Evolutionary conservation across 2,113 vertebrate genomes (phyloP).

Genomic region (Bungarus multicinctus): DNA sequence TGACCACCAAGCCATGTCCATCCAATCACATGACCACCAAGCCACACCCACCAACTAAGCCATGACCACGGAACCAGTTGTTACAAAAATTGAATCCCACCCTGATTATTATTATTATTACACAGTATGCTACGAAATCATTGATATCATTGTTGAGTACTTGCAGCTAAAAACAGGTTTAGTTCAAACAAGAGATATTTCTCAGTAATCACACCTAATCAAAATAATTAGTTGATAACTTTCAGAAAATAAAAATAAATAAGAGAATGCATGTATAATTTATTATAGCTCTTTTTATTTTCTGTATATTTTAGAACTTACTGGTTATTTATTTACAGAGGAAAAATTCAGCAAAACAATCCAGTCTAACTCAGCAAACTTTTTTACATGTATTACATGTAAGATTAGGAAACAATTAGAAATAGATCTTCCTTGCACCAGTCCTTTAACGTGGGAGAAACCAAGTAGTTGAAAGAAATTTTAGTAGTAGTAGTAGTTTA

Average conservation of each 20-base stretch:
- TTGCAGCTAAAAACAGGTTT: neutral
- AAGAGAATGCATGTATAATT: neutral
- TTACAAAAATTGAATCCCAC: no score
- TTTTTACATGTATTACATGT: neutral
- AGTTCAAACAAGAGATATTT: neutral
- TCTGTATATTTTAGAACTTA: neutral
- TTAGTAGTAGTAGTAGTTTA: neutral
- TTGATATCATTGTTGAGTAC: neutral
- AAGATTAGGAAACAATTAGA: neutral
- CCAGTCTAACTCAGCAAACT: neutral
- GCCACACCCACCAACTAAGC: no score
- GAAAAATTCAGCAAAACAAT: neutral
- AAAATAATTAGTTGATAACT: neutral
- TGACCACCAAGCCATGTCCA: no score
- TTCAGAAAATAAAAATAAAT: neutral
- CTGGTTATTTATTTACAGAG: neutral
- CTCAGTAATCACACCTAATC: neutral
- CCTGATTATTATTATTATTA: neutral
- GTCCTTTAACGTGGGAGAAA: neutral
- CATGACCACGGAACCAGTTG: no score
- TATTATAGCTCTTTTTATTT: neutral
- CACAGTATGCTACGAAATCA: neutral
- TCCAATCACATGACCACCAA: no score
- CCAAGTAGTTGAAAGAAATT: neutral
- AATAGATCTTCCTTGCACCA: neutral